A percentile compares a stretch with the other conserved stretches of the same genome.
Conservation (phyloP, 2,888 invertebrate genomes). For the Acrocyrtus sp. region DNA sequence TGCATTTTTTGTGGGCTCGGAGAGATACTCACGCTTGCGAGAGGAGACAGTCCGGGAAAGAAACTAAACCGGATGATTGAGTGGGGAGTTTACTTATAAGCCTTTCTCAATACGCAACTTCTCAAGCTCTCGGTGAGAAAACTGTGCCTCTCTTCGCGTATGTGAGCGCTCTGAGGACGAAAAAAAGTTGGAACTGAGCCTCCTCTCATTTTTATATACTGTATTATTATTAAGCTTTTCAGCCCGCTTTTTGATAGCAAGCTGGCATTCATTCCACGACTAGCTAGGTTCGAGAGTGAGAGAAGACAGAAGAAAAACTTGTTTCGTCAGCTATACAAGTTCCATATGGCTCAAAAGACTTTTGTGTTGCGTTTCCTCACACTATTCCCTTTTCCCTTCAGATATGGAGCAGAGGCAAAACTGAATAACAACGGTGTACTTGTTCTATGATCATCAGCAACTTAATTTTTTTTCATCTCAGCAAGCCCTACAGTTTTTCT, state of each 20-base stretch:
- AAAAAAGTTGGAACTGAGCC: no score
- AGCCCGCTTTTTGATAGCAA: not conserved
- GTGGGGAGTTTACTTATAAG: conserved; percentile 35
- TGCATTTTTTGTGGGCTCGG: no score
- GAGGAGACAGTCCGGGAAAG: conserved; percentile 35
- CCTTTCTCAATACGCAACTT: conserved; percentile 40
- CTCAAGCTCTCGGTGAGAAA: not conserved
- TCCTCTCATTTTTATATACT: conserved; percentile 9
- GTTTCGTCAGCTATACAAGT: not conserved
- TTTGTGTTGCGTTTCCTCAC: not conserved
- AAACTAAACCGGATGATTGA: conserved; percentile 47
- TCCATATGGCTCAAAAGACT: conserved; percentile 17
- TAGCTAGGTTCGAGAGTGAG: not conserved
- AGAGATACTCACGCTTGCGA: conserved; percentile 21
- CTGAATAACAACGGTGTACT: no score
- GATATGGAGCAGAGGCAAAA: not conserved
- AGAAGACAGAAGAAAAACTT: no score
- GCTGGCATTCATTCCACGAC: not conserved
- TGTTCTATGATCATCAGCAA: no score
- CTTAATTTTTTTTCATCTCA: no score
- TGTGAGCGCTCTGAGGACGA: no score
- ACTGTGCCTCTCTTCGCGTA: no score
- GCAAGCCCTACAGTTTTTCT: no score
- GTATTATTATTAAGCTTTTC: no score
- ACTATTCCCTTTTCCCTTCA: not conserved